phyloP scores from a whole-genome alignment of 2,113 vertebrate species.

The Amblyopsis rosae region DNA sequence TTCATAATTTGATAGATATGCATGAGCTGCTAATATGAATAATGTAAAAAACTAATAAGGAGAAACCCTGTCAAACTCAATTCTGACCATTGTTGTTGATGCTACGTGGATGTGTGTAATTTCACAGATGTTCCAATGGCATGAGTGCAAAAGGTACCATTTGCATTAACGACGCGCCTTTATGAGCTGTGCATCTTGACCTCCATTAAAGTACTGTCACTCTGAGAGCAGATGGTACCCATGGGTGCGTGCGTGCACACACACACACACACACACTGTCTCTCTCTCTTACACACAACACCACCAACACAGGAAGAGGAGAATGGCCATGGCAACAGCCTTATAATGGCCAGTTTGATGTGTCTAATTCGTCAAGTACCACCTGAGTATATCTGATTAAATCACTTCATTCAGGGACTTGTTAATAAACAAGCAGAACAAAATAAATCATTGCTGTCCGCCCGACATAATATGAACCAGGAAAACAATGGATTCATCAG shows the following conservation, averaged over 20 bases:
- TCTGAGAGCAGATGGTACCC: conserved; percentile 74
- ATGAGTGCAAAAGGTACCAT: conserved; percentile 58
- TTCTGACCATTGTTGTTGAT: conserved; percentile 8
- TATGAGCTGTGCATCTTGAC: conserved; percentile 74
- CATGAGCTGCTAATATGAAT: conserved; percentile 19
- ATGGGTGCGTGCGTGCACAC: background rate
- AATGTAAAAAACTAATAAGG: conserved; percentile 13
- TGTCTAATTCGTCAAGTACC: conserved; percentile 82
- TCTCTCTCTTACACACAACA: conserved; percentile 8
- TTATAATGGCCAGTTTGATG: conserved; percentile 69
- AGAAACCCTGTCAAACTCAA: background rate
- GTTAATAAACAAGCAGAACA: conserved; percentile 65
- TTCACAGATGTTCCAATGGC: conserved; percentile 68
- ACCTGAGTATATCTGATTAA: conserved; percentile 74
- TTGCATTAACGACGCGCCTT: conserved; percentile 67
- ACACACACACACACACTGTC: conserved; percentile 15
- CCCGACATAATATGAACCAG: conserved; percentile 16
- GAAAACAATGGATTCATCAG: conserved; percentile 41
- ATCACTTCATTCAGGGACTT: conserved; percentile 69
- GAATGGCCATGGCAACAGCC: conserved; percentile 74
- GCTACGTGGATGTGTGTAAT: conserved; percentile 54
- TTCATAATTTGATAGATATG: background rate
- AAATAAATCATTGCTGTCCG: conserved; percentile 66
- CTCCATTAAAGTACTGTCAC: conserved; percentile 75
- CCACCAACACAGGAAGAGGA: conserved; percentile 30